These are phyloP conservation scores for Cactoblastis cactorum DNA, from an alignment of 2,888 invertebrate genomes.

Conservation along the genomic window DNA sequence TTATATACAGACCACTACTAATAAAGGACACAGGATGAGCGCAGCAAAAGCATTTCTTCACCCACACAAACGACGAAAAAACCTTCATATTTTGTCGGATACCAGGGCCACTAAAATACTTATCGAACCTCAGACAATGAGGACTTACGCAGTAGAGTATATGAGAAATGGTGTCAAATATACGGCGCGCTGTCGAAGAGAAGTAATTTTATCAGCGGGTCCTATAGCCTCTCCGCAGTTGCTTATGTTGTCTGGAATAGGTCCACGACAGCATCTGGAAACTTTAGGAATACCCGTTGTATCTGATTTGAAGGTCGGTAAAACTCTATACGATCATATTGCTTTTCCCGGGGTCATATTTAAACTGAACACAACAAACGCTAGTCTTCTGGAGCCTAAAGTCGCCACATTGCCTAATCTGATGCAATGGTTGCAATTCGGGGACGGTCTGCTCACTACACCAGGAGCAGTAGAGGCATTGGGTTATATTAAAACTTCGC, in stretches of 20 bases:
- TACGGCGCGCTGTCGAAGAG: constrained; percentile 83
- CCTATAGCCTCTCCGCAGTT: constrained; percentile 93
- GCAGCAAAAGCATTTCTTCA: constrained; percentile 83
- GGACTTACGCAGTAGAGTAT: constrained; percentile 85
- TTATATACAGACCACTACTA: constrained; percentile 71
- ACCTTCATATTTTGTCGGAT: constrained; percentile 77
- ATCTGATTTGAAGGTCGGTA: constrained; percentile 83
- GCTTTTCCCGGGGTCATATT: constrained; percentile 75
- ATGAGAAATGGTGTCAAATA: constrained; percentile 72
- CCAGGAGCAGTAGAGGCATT: constrained; percentile 84
- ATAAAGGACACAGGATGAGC: constrained; percentile 82
- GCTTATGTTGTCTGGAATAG: constrained; percentile 91
- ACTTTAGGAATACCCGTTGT: constrained; percentile 80
- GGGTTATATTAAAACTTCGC: constrained; percentile 80
- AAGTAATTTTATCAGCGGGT: constrained; percentile 92
- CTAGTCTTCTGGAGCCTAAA: constrained; percentile 61
- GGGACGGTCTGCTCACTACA: constrained; percentile 78
- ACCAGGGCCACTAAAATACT: constrained; percentile 60
- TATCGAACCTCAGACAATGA: constrained; percentile 77
- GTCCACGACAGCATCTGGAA: constrained; percentile 77
- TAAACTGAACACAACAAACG: constrained; percentile 60
- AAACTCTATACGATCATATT: constrained; percentile 81
- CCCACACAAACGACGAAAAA: constrained; percentile 80
- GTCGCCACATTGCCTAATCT: constrained; percentile 60
- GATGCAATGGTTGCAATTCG: constrained; percentile 67